Percentiles rank a stretch among this genome's conserved stretches.
Conservation (phyloP, 2,113 vertebrate genomes). For the Eulemur macaco region DNA sequence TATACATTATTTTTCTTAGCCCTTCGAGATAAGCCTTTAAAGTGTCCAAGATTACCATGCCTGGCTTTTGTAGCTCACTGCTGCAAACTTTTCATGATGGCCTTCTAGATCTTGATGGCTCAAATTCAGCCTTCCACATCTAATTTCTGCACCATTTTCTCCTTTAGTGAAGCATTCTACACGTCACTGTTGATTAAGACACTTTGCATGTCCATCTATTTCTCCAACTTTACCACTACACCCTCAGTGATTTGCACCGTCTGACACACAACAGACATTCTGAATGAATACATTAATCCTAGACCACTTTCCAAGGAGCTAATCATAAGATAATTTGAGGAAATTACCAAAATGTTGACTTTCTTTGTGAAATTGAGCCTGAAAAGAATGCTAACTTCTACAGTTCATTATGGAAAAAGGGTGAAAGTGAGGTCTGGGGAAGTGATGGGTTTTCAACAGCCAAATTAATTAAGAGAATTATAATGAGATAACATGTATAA, state of each 20-base stretch:
- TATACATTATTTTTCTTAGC: background rate
- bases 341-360: constrained; percentile 38
- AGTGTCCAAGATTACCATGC: background rate
- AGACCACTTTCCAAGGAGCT: constrained; percentile 29
- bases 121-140: background rate
- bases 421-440: background rate
- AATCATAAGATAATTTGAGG: constrained; percentile 6
- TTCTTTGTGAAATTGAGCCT: background rate
- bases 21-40: background rate
- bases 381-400: background rate
- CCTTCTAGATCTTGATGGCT: background rate
- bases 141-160: background rate
- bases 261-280: background rate
- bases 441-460: background rate
- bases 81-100: background rate
- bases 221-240: background rate
- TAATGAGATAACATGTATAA: background rate
- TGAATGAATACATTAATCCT: background rate
- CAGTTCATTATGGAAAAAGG: background rate
- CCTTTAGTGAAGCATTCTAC: background rate
- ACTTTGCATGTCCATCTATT: background rate
- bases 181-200: background rate
- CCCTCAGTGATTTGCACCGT: background rate
- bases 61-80: background rate
- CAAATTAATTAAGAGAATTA: constrained; percentile 17